These are phyloP conservation scores for Zoanthus sansibaricus DNA, from an alignment of 92 coral and sea anemone species.

Conservation along the genomic window DNA sequence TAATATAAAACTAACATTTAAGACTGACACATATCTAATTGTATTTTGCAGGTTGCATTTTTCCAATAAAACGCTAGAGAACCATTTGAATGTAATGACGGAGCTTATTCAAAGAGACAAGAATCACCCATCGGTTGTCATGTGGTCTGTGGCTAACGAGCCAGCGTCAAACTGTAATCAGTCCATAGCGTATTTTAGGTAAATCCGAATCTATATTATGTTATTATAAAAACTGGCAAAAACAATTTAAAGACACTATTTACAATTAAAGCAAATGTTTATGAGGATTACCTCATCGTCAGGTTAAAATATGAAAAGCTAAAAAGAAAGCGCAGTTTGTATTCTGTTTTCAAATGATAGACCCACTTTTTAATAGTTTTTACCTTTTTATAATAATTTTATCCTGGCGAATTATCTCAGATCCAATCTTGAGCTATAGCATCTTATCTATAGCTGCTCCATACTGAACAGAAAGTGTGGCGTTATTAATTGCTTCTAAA, in stretches of 20 bases:
- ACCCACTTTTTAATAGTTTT: too few relatives aligned
- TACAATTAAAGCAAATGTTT: too few relatives aligned
- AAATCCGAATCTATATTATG: neutral
- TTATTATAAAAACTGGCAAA: too few relatives aligned
- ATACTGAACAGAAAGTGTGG: neutral
- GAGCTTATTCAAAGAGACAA: constrained; percentile 87
- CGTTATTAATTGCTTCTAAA: neutral
- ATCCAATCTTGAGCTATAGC: neutral
- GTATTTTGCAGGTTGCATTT: constrained; percentile 64
- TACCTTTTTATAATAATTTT: too few relatives aligned
- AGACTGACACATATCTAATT: neutral
- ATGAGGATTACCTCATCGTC: too few relatives aligned
- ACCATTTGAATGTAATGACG: constrained; percentile 71
- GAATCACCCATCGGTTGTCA: constrained; percentile 88
- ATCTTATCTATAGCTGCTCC: too few relatives aligned
- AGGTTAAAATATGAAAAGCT: too few relatives aligned
- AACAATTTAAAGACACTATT: too few relatives aligned
- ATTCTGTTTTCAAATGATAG: too few relatives aligned
- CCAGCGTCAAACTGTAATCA: constrained; percentile 65
- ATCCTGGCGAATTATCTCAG: too few relatives aligned
- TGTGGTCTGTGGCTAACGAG: constrained; percentile 96
- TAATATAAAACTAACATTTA: neutral
- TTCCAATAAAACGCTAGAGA: constrained; percentile 63
- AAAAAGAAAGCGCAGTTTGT: too few relatives aligned
- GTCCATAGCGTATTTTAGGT: constrained; percentile 66